These are phyloP conservation scores for Thyatira batis DNA, from an alignment of 2,888 invertebrate species.

Conservation along the genomic window DNA sequence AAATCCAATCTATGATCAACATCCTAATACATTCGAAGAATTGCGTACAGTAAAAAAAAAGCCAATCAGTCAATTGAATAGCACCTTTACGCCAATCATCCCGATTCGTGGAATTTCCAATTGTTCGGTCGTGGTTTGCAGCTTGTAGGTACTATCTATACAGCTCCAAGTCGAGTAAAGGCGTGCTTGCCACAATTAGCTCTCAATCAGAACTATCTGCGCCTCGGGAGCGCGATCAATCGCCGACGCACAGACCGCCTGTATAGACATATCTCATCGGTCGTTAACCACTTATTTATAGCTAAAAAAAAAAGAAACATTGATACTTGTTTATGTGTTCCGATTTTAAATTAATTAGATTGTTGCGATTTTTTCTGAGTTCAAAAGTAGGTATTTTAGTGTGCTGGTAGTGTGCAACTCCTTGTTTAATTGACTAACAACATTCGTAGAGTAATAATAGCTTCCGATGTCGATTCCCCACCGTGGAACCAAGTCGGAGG, in stretches of 20 bases:
- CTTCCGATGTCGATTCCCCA: constrained; percentile 11
- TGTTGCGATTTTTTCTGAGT: background rate
- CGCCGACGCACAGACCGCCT: constrained; percentile 8
- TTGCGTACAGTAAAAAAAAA: constrained; percentile 16
- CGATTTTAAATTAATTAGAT: background rate
- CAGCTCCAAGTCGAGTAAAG: constrained; percentile 10
- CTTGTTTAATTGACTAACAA: background rate
- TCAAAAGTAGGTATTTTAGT: background rate
- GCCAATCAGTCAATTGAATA: constrained; percentile 26
- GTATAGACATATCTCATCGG: constrained; percentile 4
- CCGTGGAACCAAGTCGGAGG: constrained; percentile 12
- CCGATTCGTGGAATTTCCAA: constrained; percentile 26
- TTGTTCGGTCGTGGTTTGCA: constrained; percentile 10
- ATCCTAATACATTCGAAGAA: background rate
- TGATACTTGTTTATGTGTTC: constrained; percentile 2
- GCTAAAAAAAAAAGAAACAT: background rate
- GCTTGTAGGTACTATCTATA: background rate
- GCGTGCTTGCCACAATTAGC: constrained; percentile 41
- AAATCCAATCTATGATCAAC: constrained; percentile 18
- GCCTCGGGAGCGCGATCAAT: constrained; percentile 13
- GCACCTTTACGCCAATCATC: constrained; percentile 29
- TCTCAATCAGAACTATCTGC: constrained; percentile 38
- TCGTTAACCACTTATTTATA: constrained; percentile 7
- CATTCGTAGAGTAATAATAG: background rate
- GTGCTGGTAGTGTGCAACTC: background rate